Conservation (phyloP, 2,888 invertebrate genomes). For the Phymatocera aterrima region DNA sequence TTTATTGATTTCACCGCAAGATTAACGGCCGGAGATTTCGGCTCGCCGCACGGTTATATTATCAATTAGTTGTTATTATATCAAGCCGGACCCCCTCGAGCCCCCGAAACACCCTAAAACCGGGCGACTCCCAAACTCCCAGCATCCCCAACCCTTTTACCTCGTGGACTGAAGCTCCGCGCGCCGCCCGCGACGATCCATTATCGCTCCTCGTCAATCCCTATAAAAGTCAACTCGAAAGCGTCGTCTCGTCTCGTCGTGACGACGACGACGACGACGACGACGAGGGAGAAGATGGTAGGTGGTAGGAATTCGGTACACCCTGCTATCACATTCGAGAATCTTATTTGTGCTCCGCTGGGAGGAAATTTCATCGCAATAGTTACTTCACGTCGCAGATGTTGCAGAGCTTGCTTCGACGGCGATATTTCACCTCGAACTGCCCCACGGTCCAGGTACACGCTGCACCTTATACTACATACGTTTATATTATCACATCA, state of each 20-base stretch:
- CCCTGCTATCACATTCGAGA: constrained; percentile 7
- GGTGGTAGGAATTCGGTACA: constrained; percentile 14
- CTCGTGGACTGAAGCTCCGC: background rate
- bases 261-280: no score
- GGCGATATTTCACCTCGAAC: constrained; percentile 16
- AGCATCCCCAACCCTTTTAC: background rate
- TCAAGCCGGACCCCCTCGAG: background rate
- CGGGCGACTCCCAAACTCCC: background rate
- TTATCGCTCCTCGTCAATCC: constrained; percentile 40
- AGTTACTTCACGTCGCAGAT: no score
- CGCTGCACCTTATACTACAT: no score
- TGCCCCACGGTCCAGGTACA: constrained; percentile 6
- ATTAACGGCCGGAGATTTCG: constrained; percentile 13
- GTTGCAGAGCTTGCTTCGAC: constrained; percentile 1
- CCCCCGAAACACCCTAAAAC: background rate
- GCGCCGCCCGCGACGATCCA: constrained; percentile 25
- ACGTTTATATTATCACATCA: constrained; percentile 32
- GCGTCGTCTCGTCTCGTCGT: constrained; percentile 18
- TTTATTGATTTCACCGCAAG: constrained; percentile 16
- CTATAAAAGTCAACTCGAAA: constrained; percentile 43
- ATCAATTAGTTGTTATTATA: constrained; percentile 39
- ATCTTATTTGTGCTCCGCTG: background rate
- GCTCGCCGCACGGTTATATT: constrained; percentile 25
- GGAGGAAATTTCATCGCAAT: background rate
- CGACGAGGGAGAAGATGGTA: no score